A percentile compares a stretch with the other conserved stretches of the same genome.
These are phyloP conservation scores for Chelonus insularis DNA, from an alignment of 1,140 invertebrate genomes.

Conservation along the genomic window DNA sequence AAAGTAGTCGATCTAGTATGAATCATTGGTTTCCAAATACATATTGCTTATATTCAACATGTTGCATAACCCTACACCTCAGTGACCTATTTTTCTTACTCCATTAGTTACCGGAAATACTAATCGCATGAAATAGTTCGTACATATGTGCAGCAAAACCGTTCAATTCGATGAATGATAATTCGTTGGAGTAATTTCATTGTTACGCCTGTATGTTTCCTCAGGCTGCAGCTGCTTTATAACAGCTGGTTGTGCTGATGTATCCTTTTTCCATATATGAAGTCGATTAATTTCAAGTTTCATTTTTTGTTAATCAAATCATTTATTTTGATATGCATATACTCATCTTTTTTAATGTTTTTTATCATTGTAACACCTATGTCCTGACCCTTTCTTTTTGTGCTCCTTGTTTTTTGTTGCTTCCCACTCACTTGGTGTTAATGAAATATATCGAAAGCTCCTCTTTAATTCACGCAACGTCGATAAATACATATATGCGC, in stretches of 20 bases:
- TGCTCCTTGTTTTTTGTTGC: no score
- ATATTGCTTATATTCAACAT: no score
- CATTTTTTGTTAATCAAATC: background rate
- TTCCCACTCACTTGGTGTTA: background rate
- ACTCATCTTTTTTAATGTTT: no score
- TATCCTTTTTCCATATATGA: background rate
- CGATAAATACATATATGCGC: background rate
- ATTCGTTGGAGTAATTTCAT: conserved; percentile 7
- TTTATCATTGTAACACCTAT: no score
- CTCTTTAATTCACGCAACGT: conserved; percentile 11
- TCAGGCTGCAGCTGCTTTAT: conserved; percentile 16
- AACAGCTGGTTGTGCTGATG: conserved; percentile 10
- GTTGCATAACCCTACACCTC: background rate
- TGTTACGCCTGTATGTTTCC: conserved; percentile 11
- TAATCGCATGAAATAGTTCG: conserved; percentile 14
- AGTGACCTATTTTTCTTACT: background rate
- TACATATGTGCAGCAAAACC: background rate
- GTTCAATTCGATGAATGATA: conserved; percentile 19
- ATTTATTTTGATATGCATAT: no score
- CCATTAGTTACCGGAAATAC: background rate
- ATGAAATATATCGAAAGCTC: conserved; percentile 7
- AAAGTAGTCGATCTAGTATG: no score
- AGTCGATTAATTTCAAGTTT: background rate
- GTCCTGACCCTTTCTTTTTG: no score
- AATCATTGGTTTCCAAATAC: no score